phyloP scores from a whole-genome alignment of 2,113 vertebrate species.

The Ceratotherium simum region DNA sequence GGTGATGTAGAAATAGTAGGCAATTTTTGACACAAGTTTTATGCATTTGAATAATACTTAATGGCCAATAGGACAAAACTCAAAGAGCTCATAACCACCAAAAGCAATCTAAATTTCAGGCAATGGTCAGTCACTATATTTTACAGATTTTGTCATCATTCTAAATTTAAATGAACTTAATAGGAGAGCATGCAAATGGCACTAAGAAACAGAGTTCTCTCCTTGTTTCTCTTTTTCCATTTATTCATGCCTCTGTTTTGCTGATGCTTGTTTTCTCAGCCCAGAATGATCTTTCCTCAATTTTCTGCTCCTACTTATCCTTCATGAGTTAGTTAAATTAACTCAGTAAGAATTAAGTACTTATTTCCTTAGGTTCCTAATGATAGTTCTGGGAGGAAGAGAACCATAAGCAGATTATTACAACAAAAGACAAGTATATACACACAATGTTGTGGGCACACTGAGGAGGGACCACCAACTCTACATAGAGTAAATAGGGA shows the following conservation, averaged over 20 bases:
- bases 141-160: conserved; percentile 29
- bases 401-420: neutral
- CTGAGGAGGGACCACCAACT: neutral
- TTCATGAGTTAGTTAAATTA: neutral
- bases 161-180: conserved; percentile 29
- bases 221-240: neutral
- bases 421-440: neutral
- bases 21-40: conserved; percentile 39
- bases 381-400: neutral
- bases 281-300: neutral
- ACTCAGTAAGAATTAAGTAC: neutral
- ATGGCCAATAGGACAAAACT: neutral
- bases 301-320: neutral
- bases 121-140: neutral
- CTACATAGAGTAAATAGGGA: neutral
- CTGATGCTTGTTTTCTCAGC: neutral
- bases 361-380: neutral
- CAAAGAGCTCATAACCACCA: neutral
- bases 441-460: no score
- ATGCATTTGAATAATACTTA: conserved; percentile 50
- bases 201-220: neutral
- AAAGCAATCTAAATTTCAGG: conserved; percentile 38
- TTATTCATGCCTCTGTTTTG: neutral
- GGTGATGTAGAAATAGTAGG: neutral
- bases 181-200: neutral